phyloP scores from a whole-genome alignment of 2,113 vertebrate species.

The Colius striatus region DNA sequence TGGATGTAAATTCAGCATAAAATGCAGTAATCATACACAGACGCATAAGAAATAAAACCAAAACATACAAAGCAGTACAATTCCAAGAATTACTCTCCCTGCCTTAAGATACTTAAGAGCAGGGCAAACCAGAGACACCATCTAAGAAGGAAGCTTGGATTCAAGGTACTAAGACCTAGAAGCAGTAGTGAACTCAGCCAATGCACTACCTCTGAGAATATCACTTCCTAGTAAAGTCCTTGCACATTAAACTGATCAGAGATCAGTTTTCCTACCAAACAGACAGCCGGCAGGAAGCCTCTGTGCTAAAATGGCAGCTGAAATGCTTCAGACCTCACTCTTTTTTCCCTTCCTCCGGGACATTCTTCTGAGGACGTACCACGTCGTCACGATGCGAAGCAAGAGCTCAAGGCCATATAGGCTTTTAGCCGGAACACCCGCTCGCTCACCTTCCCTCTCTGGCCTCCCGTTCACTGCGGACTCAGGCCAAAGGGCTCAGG shows the following conservation, averaged over 20 bases:
- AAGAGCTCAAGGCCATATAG: not conserved
- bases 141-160: not conserved
- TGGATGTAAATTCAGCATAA: not conserved
- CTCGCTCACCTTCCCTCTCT: accelerated
- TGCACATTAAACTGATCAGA: not conserved
- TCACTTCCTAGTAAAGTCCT: not conserved
- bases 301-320: not conserved
- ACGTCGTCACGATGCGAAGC: accelerated
- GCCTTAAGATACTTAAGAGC: not conserved
- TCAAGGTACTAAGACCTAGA: accelerated
- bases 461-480: accelerated
- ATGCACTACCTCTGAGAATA: not conserved
- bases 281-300: not conserved
- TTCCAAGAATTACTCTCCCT: not conserved
- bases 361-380: not conserved
- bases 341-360: not conserved
- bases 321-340: not conserved
- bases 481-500: not conserved
- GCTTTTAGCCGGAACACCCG: not conserved
- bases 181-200: not conserved
- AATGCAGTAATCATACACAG: not conserved
- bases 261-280: not conserved
- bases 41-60: not conserved
- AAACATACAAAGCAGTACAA: not conserved
- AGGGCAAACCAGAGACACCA: too few relatives aligned